Evolutionary conservation across 2,888 invertebrate species (phyloP), one percentile per base, ranked within the genome.

Genomic region (Scaptomyza parva): DNA sequence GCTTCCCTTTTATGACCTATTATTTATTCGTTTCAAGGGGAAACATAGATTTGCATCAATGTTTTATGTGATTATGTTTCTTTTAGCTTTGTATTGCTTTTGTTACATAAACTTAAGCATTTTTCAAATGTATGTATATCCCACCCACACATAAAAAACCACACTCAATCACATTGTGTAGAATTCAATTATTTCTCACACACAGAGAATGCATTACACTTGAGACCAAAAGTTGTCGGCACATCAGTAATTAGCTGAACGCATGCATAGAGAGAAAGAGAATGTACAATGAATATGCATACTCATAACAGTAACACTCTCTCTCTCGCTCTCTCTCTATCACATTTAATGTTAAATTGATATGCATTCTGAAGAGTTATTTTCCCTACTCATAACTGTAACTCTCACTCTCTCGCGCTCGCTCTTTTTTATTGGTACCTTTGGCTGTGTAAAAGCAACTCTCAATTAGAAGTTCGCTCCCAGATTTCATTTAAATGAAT

Each of bases 401-500:
- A 2, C 24, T 4, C 6, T 24, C 24, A 6, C 26, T 26, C 26
- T 26, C 26, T 26, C 26, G 2, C 26, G 7, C 1, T 26, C 26
- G n/a, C n/a, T n/a, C n/a, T n/a, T n/a, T n/a, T n/a, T n/a, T n/a
- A n/a, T n/a, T 24, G 24, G 24, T 5, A 28, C 9, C 28, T 3
- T 8, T 54, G 55, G 52, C 53, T 59, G 70, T 55, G 67, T 68
- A 77, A 71, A 78, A 57, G 61, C 67, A 68, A 62, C 66, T 68
- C 60, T 73, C 62, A 60, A 73, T 63, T 68, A 55, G 45, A 44
- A 66, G 55, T 43, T 60, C 60, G 53, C 35, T 59, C 43, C 57
- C 70, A 65, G 65, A 78, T 70, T 68, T 74, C 53, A 65, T 75
- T 78, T 63, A 72, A 79, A 81, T 81, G 72, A 81, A 73, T 78